Conservation (phyloP, 2,797 vertebrate species). For the Fundulus diaphanus region DNA sequence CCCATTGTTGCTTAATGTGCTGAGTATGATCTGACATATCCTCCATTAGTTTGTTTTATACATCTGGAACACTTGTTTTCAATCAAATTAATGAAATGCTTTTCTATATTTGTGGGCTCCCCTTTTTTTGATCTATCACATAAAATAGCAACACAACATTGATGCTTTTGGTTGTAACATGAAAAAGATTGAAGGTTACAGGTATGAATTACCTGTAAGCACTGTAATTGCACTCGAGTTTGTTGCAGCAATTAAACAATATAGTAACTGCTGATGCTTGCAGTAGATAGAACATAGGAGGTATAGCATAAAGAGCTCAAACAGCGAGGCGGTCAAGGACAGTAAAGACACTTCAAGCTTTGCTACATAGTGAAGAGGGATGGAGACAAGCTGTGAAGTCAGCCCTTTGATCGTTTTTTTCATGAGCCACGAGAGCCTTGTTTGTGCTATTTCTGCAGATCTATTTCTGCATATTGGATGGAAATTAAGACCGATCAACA, state of each 20-base stretch:
- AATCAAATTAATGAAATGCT: too few relatives aligned
- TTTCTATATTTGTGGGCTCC: too few relatives aligned
- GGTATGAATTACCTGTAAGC: neutral
- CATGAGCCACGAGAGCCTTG: slow-evolving; percentile 10
- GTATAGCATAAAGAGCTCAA: slow-evolving; percentile 28
- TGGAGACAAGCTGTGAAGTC: slow-evolving; percentile 27
- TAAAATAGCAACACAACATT: neutral
- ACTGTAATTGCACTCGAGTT: slow-evolving; percentile 51
- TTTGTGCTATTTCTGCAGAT: slow-evolving; percentile 16
- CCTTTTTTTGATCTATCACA: neutral
- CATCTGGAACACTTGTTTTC: too few relatives aligned
- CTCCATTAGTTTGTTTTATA: too few relatives aligned
- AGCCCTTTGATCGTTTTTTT: slow-evolving; percentile 41
- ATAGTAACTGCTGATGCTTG: slow-evolving; percentile 58
- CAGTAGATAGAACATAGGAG: slow-evolving; percentile 57
- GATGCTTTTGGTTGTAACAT: neutral
- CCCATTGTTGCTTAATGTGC: too few relatives aligned
- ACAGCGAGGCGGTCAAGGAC: slow-evolving; percentile 57
- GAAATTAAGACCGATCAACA: slow-evolving; percentile 8
- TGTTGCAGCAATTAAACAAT: slow-evolving; percentile 61
- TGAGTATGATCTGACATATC: too few relatives aligned
- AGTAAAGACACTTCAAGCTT: slow-evolving; percentile 44
- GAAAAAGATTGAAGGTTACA: neutral
- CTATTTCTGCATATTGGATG: slow-evolving; percentile 2
- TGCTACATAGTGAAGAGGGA: slow-evolving; percentile 31